Evolutionary conservation across 2,113 vertebrate genomes (phyloP).

Genomic region (Ramphastos sulfuratus): DNA sequence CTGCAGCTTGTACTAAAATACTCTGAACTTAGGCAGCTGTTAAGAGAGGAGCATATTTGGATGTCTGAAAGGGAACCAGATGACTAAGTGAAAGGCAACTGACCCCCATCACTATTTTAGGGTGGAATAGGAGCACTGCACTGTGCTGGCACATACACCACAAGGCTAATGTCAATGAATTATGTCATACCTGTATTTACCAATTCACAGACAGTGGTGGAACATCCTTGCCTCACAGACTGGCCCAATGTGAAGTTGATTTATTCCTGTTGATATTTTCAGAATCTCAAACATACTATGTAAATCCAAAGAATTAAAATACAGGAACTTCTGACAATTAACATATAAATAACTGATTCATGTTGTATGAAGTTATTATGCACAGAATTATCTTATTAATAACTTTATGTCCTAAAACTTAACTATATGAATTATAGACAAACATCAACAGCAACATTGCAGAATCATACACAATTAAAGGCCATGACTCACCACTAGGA

Average conservation of each 20-base stretch:
- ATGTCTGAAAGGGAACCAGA: not conserved
- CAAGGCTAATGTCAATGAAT: not conserved
- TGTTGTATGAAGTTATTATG: not conserved
- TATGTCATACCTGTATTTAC: not conserved
- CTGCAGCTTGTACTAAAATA: not conserved
- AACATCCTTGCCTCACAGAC: not conserved
- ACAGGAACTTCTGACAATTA: not conserved
- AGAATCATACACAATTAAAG: not conserved
- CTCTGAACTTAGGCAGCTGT: not conserved
- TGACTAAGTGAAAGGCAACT: not conserved
- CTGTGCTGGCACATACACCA: not conserved
- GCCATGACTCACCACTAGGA: not conserved
- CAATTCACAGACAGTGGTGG: not conserved
- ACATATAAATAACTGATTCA: not conserved
- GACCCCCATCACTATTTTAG: not conserved
- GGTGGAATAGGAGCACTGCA: not conserved
- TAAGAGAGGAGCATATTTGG: not conserved
- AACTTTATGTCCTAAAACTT: not conserved
- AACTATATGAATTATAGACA: not conserved
- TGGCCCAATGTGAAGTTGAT: not conserved
- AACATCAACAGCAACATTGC: not conserved
- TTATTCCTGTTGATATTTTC: slow-evolving; percentile 5
- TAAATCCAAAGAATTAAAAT: not conserved
- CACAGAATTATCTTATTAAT: not conserved
- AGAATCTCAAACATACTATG: not conserved